These are phyloP conservation scores for Chironomus tepperi DNA, from an alignment of 1,140 invertebrate species.

Conservation along the genomic window DNA sequence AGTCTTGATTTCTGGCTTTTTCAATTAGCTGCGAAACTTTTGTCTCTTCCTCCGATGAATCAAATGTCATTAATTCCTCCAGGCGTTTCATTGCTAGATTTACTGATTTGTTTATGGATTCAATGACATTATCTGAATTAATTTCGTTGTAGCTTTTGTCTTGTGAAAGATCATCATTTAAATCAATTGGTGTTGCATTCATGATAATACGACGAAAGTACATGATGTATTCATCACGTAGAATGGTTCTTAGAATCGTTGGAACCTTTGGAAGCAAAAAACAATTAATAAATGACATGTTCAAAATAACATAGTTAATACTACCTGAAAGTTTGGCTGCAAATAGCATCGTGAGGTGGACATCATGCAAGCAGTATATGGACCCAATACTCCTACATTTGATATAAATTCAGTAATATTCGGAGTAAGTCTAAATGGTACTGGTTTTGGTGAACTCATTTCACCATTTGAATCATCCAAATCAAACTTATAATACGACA, in stretches of 20 bases:
- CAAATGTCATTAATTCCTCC: constrained; percentile 80
- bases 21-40: constrained; percentile 82
- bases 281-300: constrained; percentile 22
- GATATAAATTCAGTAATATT: constrained; percentile 91
- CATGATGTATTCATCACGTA: constrained; percentile 87
- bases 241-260: constrained; percentile 80
- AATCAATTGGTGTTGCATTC: constrained; percentile 44
- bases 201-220: constrained; percentile 79
- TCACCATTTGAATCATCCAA: constrained; percentile 87
- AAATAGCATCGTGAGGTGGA: constrained; percentile 86
- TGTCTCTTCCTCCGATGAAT: constrained; percentile 75
- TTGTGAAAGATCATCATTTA: constrained; percentile 28
- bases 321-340: constrained; percentile 83
- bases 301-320: too few species aligned
- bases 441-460: constrained; percentile 81
- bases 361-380: constrained; percentile 87
- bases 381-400: constrained; percentile 76
- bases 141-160: constrained; percentile 51
- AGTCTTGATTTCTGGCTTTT: constrained; percentile 86
- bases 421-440: constrained; percentile 91
- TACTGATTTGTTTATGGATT: constrained; percentile 83
- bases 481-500: constrained; percentile 95
- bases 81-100: constrained; percentile 73
- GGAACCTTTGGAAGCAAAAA: constrained; percentile 46
- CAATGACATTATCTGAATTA: constrained; percentile 77